Percentiles rank a stretch among this genome's conserved stretches.
phyloP scores from a whole-genome alignment of 2,113 vertebrate species.

The Heloderma charlesbogerti region DNA sequence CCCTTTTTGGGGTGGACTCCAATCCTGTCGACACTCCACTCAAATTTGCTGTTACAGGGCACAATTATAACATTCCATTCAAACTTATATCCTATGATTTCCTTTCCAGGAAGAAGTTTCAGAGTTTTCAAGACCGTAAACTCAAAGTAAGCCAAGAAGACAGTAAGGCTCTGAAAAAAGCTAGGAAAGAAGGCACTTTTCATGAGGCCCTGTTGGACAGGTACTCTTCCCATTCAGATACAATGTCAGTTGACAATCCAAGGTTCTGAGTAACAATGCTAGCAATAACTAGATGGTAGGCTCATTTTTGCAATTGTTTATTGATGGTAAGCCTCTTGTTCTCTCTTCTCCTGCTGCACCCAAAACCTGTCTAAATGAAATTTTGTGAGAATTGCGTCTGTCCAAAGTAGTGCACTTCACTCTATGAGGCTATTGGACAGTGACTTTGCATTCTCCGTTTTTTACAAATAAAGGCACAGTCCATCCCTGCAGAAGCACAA shows the following conservation, averaged over 20 bases:
- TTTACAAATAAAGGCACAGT: not conserved
- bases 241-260: slow-evolving; percentile 7
- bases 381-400: not conserved
- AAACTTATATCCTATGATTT: not conserved
- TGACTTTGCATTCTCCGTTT: not conserved
- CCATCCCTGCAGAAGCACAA: not conserved
- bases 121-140: slow-evolving; percentile 96
- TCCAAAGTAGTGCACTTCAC: not conserved
- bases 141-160: slow-evolving; percentile 93
- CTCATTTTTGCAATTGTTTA: not conserved
- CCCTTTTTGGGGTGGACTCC: not conserved
- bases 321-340: not conserved
- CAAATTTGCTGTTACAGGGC: not conserved
- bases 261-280: not conserved
- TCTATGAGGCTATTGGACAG: not conserved
- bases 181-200: slow-evolving; percentile 92
- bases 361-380: not conserved
- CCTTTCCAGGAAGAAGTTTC: slow-evolving; percentile 92
- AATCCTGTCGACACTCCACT: not conserved
- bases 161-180: slow-evolving; percentile 85
- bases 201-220: slow-evolving; percentile 95
- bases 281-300: not conserved
- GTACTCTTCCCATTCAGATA: slow-evolving; percentile 70
- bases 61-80: not conserved
- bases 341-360: not conserved